Evolutionary conservation across 2,113 vertebrate species (phyloP).

Genomic region (Ia io): DNA sequence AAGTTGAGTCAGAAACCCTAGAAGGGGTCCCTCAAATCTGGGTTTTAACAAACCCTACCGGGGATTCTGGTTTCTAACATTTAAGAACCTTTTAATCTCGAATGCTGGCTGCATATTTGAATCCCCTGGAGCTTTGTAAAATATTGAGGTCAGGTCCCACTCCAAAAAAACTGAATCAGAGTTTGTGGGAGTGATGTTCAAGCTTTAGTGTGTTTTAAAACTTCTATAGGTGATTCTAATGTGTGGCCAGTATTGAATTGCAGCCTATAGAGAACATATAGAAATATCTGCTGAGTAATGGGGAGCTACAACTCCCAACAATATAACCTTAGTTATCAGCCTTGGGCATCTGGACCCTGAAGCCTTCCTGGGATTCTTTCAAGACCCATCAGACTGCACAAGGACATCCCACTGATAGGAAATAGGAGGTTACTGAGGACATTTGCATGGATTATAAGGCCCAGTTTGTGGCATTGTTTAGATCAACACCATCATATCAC

Average conservation of each 20-base stretch:
- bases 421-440: not conserved
- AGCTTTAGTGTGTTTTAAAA: not conserved
- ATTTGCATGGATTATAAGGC: not conserved
- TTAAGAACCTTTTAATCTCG: not conserved
- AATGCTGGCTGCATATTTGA: not conserved
- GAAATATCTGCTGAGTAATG: not conserved
- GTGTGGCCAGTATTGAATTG: not conserved
- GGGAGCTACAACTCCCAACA: not conserved
- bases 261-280: not conserved
- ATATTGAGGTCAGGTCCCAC: not conserved
- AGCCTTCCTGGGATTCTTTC: not conserved
- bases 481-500: not conserved
- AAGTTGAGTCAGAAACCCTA: conserved; percentile 20
- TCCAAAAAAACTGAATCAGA: not conserved
- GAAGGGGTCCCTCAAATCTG: not conserved
- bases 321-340: not conserved
- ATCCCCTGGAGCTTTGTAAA: not conserved
- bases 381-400: not conserved
- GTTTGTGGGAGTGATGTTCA: not conserved
- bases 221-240: not conserved
- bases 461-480: not conserved
- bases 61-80: not conserved
- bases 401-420: not conserved
- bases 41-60: not conserved
- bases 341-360: not conserved